Evolutionary conservation across 2,797 vertebrate genomes (phyloP).

Genomic region (Euthynnus affinis): DNA sequence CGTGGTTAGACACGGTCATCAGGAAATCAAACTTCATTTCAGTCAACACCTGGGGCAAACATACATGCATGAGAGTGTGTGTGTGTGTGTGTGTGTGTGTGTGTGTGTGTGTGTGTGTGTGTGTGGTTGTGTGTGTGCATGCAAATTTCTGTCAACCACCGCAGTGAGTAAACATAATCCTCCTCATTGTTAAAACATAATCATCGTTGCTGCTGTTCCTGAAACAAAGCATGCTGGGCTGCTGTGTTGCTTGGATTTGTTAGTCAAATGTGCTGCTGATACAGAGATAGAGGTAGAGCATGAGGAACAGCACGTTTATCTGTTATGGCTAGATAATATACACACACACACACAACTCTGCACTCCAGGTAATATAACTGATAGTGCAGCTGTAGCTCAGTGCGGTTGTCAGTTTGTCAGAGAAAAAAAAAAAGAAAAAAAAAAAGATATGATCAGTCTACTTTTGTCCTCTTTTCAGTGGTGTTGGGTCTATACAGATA

Average conservation of each 20-base stretch:
- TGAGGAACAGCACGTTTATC: not conserved
- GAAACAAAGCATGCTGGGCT: not conserved
- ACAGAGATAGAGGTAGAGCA: not conserved
- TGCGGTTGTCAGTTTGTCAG: too few relatives aligned
- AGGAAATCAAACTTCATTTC: conserved; percentile 99
- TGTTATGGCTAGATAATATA: not conserved
- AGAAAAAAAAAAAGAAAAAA: too few relatives aligned
- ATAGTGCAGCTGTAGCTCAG: too few relatives aligned
- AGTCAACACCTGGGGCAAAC: conserved; percentile 86
- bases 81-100: too few relatives aligned
- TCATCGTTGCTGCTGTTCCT: not conserved
- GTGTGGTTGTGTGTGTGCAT: too few relatives aligned
- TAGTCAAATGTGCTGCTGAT: conserved; percentile 56
- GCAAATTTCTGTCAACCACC: conserved; percentile 1
- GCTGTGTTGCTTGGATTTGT: conserved; percentile 36
- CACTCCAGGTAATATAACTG: not conserved
- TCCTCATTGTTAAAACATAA: conserved; percentile 3
- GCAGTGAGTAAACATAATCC: not conserved
- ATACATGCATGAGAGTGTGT: not conserved
- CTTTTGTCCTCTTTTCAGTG: not conserved
- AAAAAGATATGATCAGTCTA: too few relatives aligned
- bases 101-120: too few relatives aligned
- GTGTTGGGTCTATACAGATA: not conserved
- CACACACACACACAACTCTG: not conserved
- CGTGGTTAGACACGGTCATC: conserved; percentile 94